A percentile compares a stretch with the other conserved stretches of the same genome.
These are phyloP conservation scores for Cyanoramphus novaezelandiae DNA, from an alignment of 2,113 vertebrate genomes.

Conservation along the genomic window DNA sequence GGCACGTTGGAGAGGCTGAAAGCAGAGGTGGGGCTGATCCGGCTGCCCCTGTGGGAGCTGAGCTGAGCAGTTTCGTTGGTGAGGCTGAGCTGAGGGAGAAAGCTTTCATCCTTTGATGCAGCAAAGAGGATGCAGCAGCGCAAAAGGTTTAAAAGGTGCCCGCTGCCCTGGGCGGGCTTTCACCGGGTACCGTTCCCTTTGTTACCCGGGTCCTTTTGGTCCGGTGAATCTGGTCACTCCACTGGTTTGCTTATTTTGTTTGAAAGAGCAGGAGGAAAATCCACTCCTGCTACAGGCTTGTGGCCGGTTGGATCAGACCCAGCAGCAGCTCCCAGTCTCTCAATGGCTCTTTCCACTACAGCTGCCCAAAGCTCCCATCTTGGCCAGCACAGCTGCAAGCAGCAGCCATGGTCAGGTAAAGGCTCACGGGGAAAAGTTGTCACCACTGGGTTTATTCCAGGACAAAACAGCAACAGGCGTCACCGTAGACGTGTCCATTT, in stretches of 20 bases:
- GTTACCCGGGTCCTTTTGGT: not conserved
- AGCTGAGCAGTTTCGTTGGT: not conserved
- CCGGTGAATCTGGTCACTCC: not conserved
- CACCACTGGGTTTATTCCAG: not conserved
- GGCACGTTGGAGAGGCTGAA: not conserved
- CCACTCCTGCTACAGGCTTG: not conserved
- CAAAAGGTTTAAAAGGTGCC: not conserved
- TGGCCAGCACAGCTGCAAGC: fast-evolving
- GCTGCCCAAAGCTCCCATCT: not conserved
- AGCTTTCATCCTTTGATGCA: not conserved
- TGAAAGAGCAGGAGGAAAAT: not conserved
- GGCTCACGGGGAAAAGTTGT: not conserved
- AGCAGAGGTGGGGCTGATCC: not conserved
- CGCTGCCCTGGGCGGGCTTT: not conserved
- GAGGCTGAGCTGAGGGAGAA: not conserved
- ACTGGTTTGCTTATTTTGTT: not conserved
- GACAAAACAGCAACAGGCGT: not conserved
- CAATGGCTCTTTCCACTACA: not conserved
- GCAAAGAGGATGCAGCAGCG: not conserved
- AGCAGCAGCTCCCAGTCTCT: not conserved
- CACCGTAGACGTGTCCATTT: fast-evolving
- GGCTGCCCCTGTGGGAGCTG: not conserved
- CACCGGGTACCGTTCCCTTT: not conserved
- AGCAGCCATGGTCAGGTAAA: fast-evolving
- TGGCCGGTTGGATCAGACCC: not conserved